Conservation (phyloP, 53 echinoderm and acorn worm species). For the Holothuria leucospilota region DNA sequence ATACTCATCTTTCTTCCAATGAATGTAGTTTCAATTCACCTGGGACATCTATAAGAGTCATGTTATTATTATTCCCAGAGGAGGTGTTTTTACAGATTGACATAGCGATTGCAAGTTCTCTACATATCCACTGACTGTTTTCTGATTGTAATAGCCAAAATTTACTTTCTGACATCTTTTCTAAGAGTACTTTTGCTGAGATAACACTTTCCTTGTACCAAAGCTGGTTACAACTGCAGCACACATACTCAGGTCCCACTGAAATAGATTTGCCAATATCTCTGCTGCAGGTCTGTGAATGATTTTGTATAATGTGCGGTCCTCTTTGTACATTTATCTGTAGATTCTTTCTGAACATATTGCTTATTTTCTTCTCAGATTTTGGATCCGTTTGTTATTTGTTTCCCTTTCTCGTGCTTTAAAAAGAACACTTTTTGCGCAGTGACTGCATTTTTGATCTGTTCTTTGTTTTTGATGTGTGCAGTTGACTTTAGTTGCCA, state of each 20-base stretch:
- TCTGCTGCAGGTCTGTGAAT: background rate
- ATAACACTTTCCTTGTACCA: background rate
- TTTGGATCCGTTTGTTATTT: background rate
- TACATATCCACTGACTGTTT: constrained; percentile 35
- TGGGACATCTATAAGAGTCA: constrained; percentile 19
- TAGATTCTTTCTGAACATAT: background rate
- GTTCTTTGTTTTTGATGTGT: background rate
- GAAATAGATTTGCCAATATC: constrained; percentile 3
- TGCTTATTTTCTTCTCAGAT: background rate
- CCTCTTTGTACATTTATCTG: background rate
- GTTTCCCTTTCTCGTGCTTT: background rate
- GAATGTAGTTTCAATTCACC: constrained; percentile 27
- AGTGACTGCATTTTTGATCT: background rate
- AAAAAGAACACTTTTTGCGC: background rate
- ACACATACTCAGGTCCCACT: background rate
- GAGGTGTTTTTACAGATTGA: constrained; percentile 13
- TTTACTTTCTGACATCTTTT: background rate
- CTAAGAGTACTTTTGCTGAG: background rate
- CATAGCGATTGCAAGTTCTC: constrained; percentile 26
- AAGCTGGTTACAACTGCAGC: background rate
- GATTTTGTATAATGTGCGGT: background rate
- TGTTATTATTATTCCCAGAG: constrained; percentile 33
- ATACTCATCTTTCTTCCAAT: constrained; percentile 43
- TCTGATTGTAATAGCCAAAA: too few relatives aligned
- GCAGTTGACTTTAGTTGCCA: background rate